phyloP scores from a whole-genome alignment of 2,888 invertebrate species.

The Lasioglossum zephyrum region DNA sequence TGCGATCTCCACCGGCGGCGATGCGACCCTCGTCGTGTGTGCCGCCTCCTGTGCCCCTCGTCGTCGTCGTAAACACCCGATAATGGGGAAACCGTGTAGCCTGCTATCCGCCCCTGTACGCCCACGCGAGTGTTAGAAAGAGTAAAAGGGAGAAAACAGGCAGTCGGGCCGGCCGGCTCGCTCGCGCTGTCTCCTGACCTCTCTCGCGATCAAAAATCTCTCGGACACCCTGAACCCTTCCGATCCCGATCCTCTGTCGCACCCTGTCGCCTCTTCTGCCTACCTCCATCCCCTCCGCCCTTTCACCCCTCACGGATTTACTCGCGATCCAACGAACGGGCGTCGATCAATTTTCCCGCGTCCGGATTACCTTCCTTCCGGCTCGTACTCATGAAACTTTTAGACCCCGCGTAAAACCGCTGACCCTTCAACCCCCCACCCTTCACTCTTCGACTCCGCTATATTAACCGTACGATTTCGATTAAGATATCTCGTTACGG shows the following conservation, averaged over 20 bases:
- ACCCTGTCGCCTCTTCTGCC: background rate
- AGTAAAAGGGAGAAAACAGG: slow-evolving; percentile 34
- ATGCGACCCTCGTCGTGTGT: slow-evolving; percentile 71
- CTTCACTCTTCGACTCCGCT: background rate
- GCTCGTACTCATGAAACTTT: slow-evolving; percentile 37
- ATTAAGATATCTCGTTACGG: slow-evolving; percentile 56
- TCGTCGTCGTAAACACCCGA: slow-evolving; percentile 78
- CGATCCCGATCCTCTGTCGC: background rate
- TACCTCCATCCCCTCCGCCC: background rate
- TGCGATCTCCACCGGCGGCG: slow-evolving; percentile 73
- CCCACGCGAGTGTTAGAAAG: slow-evolving; percentile 53
- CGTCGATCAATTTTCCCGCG: slow-evolving; percentile 40
- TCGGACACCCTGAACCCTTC: slow-evolving; percentile 20
- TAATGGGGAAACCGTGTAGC: slow-evolving; percentile 80
- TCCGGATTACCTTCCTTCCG: slow-evolving; percentile 31
- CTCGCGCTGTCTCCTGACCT: slow-evolving; percentile 37
- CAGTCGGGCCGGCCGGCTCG: background rate
- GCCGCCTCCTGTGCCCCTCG: slow-evolving; percentile 59
- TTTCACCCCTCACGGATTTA: background rate
- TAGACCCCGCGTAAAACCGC: slow-evolving; percentile 40
- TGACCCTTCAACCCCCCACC: slow-evolving; percentile 3
- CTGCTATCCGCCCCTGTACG: slow-evolving; percentile 67
- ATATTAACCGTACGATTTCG: slow-evolving; percentile 54
- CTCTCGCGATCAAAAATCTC: slow-evolving; percentile 55
- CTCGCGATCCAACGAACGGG: slow-evolving; percentile 8